Base-by-base conservation (phyloP, 2,113 vertebrate species). In the Misgurnus mizolepis region DNA sequence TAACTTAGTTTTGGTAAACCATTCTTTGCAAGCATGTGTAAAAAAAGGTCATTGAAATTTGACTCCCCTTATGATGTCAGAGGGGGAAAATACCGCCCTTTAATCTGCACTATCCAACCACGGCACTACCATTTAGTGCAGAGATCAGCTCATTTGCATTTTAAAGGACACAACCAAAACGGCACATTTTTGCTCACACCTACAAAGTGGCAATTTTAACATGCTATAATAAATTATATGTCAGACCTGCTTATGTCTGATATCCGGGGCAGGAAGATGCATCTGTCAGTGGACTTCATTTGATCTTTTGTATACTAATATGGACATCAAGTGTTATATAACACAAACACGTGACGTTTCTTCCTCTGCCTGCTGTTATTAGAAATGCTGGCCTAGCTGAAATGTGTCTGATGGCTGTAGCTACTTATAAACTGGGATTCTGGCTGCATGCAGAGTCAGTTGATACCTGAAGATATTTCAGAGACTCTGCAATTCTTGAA, bases 261-360 rank as follows among this genome's bases (percentile, higher is more conserved):
- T 34, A 34, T 34, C 27, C 27, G 27, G 27, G 27, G 27, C 49
- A 67, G 50, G 40, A 49, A 75, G 50, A 74, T 47, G 50, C 50
- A 67, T 56, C 50, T 81, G 79, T 67, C 61, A 60, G 60, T 58
- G 39, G 53, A 58, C 79, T 76, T 67, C 41, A 65, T 27, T 40
- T 34, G 67, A 72, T 43, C 14, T 47, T 66, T 62, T 50, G 47
- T 55, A 61, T 74, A 66, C 17, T 66, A 53, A 60, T 27, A 58
- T 67, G 62, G 62, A 49, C 15, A 2, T 58, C 18, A 10, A 34
- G 15, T 60, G 64, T 81, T 81, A 68, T 50, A 61, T 68, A 75
- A 81, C 79, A 18, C 4, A 81, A 39, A 76, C 49, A 27, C 27
- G 39, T 34, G n/a, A 55, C 9, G 9, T 45, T 55, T 47, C 45